These are phyloP conservation scores for Eueides isabella DNA, from an alignment of 1,140 invertebrate species.

Conservation along the genomic window DNA sequence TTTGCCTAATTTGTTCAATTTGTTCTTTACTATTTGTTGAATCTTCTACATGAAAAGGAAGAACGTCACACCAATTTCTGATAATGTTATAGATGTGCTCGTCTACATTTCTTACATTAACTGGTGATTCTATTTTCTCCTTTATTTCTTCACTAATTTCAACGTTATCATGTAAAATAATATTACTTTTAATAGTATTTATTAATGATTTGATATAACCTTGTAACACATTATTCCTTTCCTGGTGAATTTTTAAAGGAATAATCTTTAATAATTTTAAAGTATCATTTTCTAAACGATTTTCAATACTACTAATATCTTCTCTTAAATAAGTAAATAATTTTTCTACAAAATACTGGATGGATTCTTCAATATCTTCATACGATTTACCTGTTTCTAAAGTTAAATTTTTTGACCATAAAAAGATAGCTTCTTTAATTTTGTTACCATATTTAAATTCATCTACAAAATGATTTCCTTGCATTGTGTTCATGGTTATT, in stretches of 20 bases:
- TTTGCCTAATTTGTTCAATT: background rate
- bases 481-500: background rate
- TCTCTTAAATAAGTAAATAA: background rate
- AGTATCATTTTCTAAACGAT: conserved; percentile 9
- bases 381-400: conserved; percentile 6
- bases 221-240: background rate
- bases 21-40: conserved; percentile 4
- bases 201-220: background rate
- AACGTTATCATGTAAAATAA: background rate
- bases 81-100: background rate
- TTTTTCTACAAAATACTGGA: background rate
- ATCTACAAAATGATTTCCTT: background rate
- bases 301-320: background rate
- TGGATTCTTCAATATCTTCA: conserved; percentile 1
- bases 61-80: conserved; percentile 3
- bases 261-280: conserved; percentile 16
- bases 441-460: background rate
- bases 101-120: background rate
- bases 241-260: conserved; percentile 14
- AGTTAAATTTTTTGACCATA: conserved; percentile 14
- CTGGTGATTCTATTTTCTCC: background rate
- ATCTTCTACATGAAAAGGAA: conserved; percentile 11
- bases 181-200: background rate
- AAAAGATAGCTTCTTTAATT: conserved; percentile 5
- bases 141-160: background rate